Evolutionary conservation across 2,797 vertebrate genomes (phyloP).

Genomic region (Megaceryle alcyon): DNA sequence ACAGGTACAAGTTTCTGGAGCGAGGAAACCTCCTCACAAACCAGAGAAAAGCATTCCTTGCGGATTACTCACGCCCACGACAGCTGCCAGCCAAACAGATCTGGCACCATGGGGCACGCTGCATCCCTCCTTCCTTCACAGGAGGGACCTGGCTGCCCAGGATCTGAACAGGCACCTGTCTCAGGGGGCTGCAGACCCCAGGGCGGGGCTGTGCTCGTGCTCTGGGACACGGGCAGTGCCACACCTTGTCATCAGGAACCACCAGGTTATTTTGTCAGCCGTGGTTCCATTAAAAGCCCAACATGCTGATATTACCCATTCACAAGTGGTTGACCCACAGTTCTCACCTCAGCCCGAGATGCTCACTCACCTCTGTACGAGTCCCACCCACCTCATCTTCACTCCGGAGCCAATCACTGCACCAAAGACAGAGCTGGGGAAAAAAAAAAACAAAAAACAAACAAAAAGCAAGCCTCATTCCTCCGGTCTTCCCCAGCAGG

Average conservation of each 20-base stretch:
- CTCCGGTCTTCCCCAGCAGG: neutral
- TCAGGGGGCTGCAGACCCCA: rapidly evolving
- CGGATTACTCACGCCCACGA: neutral
- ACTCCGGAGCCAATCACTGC: neutral
- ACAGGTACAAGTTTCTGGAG: rapidly evolving
- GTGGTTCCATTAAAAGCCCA: rapidly evolving
- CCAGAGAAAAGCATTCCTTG: neutral
- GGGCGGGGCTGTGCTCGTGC: neutral
- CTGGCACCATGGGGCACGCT: rapidly evolving
- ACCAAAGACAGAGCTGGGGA: neutral
- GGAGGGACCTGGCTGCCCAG: too few relatives aligned
- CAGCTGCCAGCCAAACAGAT: neutral
- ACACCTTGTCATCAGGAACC: rapidly evolving
- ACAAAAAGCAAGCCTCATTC: too few relatives aligned
- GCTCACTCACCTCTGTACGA: rapidly evolving
- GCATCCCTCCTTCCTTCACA: neutral
- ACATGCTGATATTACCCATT: rapidly evolving
- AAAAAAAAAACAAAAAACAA: neutral
- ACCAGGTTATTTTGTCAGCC: neutral
- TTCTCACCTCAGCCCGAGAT: rapidly evolving
- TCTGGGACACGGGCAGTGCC: neutral
- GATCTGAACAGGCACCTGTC: rapidly evolving
- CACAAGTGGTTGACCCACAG: rapidly evolving
- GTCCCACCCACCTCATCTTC: neutral
- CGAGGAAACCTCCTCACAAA: neutral